Percentiles rank a stretch among this genome's conserved stretches.
Conservation (phyloP, 1,140 invertebrate species). For the Rhizoglyphus robini region DNA sequence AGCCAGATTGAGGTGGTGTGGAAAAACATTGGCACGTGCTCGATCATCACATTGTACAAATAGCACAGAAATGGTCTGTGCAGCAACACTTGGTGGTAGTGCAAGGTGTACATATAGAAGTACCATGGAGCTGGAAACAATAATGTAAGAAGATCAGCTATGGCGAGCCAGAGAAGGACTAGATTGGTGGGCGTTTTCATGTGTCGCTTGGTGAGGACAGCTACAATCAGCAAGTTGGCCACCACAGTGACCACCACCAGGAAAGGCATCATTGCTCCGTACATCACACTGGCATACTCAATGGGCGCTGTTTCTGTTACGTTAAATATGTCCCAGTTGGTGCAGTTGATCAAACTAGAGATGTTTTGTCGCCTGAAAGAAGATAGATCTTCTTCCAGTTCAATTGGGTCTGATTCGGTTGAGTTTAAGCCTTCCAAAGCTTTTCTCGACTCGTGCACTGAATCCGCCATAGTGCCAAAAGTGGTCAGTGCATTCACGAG, state of each 20-base stretch:
- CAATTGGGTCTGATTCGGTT: too few relatives aligned
- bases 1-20: slow-evolving; percentile 85
- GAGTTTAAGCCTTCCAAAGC: too few relatives aligned
- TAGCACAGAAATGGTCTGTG: slow-evolving; percentile 44
- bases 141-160: slow-evolving; percentile 81
- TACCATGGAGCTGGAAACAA: slow-evolving; percentile 70
- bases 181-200: slow-evolving; percentile 54
- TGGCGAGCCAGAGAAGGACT: slow-evolving; percentile 64
- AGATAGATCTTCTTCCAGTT: not conserved
- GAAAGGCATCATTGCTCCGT: slow-evolving; percentile 65
- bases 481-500: too few relatives aligned
- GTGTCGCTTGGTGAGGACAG: slow-evolving; percentile 48
- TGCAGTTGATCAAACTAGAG: not conserved
- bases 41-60: slow-evolving; percentile 53
- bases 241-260: slow-evolving; percentile 73
- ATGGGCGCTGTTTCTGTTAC: slow-evolving; percentile 38
- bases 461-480: too few relatives aligned
- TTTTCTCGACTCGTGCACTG: too few relatives aligned
- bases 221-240: slow-evolving; percentile 70
- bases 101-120: slow-evolving; percentile 78
- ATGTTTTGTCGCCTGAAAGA: too few relatives aligned
- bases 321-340: slow-evolving; percentile 21
- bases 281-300: slow-evolving; percentile 45
- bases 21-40: slow-evolving; percentile 63
- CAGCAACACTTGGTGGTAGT: slow-evolving; percentile 57